Evolutionary conservation across 2,113 vertebrate genomes (phyloP).

Genomic region (Loxodonta africana): DNA sequence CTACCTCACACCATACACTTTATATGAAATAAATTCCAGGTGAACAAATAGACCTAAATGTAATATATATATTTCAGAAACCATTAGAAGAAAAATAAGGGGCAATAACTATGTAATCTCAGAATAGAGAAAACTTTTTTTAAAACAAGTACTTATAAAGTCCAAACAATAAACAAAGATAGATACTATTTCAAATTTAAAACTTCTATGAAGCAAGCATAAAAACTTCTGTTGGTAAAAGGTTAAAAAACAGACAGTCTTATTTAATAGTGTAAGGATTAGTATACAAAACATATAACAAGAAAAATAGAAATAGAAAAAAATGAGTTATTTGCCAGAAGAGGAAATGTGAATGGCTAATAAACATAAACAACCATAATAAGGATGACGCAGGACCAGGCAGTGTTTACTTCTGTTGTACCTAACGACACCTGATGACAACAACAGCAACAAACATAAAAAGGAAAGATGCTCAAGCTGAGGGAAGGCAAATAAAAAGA

Average conservation of each 20-base stretch:
- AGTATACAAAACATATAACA: not conserved
- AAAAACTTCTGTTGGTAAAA: slow-evolving; percentile 13
- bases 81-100: not conserved
- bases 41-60: not conserved
- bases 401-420: no score
- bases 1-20: not conserved
- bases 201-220: not conserved
- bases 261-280: not conserved
- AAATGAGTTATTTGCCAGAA: not conserved
- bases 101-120: not conserved
- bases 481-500: not conserved
- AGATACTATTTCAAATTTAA: slow-evolving; percentile 21
- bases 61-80: not conserved
- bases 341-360: not conserved
- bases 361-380: not conserved
- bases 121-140: not conserved
- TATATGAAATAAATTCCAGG: not conserved
- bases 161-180: not conserved
- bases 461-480: not conserved
- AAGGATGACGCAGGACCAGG: no score
- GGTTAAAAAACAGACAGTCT: not conserved
- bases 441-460: not conserved
- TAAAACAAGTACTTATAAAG: not conserved
- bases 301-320: slow-evolving; percentile 37
- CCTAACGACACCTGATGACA: no score